Evolutionary conservation across 1,140 invertebrate species (phyloP), one percentile per base, ranked within the genome.

Genomic region (Laupala kohalensis): DNA sequence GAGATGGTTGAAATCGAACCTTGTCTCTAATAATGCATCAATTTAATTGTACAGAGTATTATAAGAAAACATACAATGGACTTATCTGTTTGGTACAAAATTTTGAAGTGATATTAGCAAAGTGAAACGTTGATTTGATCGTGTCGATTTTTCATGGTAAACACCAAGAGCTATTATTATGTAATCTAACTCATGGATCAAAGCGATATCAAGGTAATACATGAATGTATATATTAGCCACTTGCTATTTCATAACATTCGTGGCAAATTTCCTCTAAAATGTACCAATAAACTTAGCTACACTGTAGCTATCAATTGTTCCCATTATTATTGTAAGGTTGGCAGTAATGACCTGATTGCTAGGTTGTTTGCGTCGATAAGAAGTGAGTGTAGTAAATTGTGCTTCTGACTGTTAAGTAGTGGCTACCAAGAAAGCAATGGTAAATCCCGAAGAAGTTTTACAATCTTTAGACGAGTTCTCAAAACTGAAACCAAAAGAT

Each of bases 401-500:
- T 68, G 53, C 23, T 3, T 25, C 26, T 53, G 25, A 12, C 24
- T 70, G 28, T 64, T 15, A 25, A 23, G 19, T 25, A 62, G 63
- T 25, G 6, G 25, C 6, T 3, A 23, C 19, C 23, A 5, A 12
- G 26, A 30, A 5, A 70, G 25, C 15, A 75, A 92, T 93, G 90
- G 91, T 93, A 80, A 93, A 93, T 80, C 86, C 90, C n/a, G 92
- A 93, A 81, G 90, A 92, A 81, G 86, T 92, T 72, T 83, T 92
- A 77, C 89, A 92, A 78, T 89, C 88, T 69, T 80, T 93, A 63
- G 91, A 93, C 79, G 92, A 93, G 76, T 95, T 94, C 78, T 88
- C 92, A 67, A 94, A 93, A 79, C 86, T 92, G 75, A 90, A 90
- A 76, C 86, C 89, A 2, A 86, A 89, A 77, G 90, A 90, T 75